Evolutionary conservation across 2,888 invertebrate genomes (phyloP).

Genomic region (Kryphioiulus occultus): DNA sequence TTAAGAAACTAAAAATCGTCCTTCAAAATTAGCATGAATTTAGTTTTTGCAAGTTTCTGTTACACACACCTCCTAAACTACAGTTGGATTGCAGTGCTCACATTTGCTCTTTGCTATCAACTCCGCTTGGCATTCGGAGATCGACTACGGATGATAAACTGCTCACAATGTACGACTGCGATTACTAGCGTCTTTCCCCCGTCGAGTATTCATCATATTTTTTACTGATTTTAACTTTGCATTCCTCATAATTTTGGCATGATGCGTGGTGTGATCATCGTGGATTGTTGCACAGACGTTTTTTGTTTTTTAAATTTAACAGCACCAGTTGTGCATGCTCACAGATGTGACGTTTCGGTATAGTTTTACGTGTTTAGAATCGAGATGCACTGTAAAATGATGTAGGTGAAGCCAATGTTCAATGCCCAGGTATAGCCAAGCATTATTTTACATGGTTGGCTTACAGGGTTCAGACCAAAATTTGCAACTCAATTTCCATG

Average conservation of each 20-base stretch:
- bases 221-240: constrained; percentile 57
- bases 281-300: background rate
- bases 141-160: background rate
- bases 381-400: background rate
- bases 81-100: background rate
- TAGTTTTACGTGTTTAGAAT: background rate
- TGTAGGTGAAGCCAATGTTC: background rate
- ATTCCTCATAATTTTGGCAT: constrained; percentile 74
- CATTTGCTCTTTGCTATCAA: background rate
- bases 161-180: constrained; percentile 17
- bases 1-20: no score
- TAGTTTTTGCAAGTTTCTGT: background rate
- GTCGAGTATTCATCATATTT: background rate
- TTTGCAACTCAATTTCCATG: no score
- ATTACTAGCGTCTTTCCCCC: constrained; percentile 58
- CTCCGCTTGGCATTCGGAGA: background rate
- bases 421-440: no score
- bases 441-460: no score
- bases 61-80: background rate
- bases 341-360: background rate
- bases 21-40: no score
- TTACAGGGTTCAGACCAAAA: no score
- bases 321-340: background rate
- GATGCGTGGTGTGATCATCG: constrained; percentile 94
- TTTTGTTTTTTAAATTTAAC: background rate